Base-by-base conservation (phyloP, 1,140 invertebrate genomes). In the Leucophenga varia region DNA sequence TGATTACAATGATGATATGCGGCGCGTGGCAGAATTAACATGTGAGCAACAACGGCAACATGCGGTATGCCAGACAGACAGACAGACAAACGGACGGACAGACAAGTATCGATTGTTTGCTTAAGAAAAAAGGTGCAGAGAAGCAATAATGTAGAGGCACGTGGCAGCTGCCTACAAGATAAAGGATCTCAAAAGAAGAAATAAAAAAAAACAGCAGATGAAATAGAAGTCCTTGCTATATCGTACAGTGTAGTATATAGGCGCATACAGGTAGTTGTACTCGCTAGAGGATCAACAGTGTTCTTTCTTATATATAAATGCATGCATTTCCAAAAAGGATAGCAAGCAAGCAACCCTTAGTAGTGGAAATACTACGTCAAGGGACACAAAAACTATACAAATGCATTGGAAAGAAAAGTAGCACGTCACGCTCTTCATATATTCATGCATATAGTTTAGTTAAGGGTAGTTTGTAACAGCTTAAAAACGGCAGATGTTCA, bases 1-100 rank as follows among this genome's bases (percentile, higher is more conserved):
- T 57, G 63, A 67, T 67, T 67, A 63, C 63, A 64, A 67, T 65
- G 63, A 63, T 67, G 56, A 67, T 67, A 63, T 59, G 64, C 64
- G 63, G 63, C 63, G 64, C 63, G 63, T 67, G 63, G 64, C 63
- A 65, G 45, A 35, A 52, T 43, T 43, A 43, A 39, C 31, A 20
- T 37, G 41, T 34, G 42, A 51, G 49, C 22, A 25, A 25, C 22
- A 25, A 38, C 49, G 40, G 53, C 47, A 46, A 48, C 54, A 49
- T 19, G 14, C 32, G 20, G 22, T 8, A 25, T 5, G 13, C 14
- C 16, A 6, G 34, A 17, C 22, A 10, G 22, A 25, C 22, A 25
- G 22, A 25, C 22, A 25, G 22, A 25, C 22, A 5, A 10, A 25
- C 22, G 10, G 22, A 25, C 5, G 10, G 22, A 25, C 22, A 25